A percentile compares a stretch with the other conserved stretches of the same genome.
Evolutionary conservation across 2,888 invertebrate species (phyloP).

Genomic region (Exocentrus adspersus): DNA sequence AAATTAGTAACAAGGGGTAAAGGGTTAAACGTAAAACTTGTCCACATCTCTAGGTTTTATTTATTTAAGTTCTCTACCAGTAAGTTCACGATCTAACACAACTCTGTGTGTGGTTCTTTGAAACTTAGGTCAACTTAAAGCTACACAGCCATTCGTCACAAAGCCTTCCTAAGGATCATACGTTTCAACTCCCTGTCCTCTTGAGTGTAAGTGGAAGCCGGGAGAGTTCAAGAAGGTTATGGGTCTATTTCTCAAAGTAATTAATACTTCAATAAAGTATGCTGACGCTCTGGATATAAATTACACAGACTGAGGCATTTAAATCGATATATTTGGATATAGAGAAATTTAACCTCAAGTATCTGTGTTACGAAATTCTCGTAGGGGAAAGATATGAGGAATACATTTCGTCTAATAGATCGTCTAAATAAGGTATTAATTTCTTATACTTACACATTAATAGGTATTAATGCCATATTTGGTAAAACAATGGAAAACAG

Average conservation of each 20-base stretch:
- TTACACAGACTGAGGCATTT: background rate
- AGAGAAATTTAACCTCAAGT: no score
- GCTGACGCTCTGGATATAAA: background rate
- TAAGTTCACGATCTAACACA: conserved; percentile 27
- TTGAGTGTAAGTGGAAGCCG: conserved; percentile 23
- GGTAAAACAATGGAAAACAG: no score
- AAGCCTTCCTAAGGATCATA: conserved; percentile 27
- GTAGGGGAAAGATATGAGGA: no score
- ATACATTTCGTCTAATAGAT: no score
- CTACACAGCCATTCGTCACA: conserved; percentile 28
- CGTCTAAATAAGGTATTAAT: no score
- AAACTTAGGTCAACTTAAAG: conserved; percentile 30
- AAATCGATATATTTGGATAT: background rate
- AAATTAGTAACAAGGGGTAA: no score
- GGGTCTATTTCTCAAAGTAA: conserved; percentile 19
- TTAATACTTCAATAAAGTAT: conserved; percentile 10
- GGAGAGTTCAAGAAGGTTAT: conserved; percentile 22
- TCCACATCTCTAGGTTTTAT: conserved; percentile 14
- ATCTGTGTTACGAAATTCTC: no score
- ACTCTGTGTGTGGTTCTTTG: conserved; percentile 31
- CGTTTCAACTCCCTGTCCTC: conserved; percentile 30
- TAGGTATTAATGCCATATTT: no score
- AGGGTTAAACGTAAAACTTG: conserved; percentile 18
- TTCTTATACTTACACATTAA: no score
- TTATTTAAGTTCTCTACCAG: conserved; percentile 22